Evolutionary conservation across 1,140 invertebrate species (phyloP), one percentile per base, ranked within the genome.

Genomic region (Samia ricini): DNA sequence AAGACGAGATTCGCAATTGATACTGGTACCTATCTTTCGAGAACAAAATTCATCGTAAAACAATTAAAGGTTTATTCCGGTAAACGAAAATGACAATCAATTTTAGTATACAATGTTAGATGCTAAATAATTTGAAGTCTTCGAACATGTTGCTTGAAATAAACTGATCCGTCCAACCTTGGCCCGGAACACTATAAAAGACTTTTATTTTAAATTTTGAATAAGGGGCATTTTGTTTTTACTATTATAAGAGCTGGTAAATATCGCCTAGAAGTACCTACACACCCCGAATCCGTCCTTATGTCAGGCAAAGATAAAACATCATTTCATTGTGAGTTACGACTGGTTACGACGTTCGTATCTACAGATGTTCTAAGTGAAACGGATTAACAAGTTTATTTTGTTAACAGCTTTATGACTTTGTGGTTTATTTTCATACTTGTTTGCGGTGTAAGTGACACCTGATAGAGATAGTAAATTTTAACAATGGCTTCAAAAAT

Each of bases 311-410:
- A 58, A 74, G 71, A 79, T 77, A 80, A 79, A 69, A 75, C 64
- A 61, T 75, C 78, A 88, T 75, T 76, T 79, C 77, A 78, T 73
- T 68, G 63, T 79, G 12, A 42, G 33, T 42, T 42, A 42, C 71
- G 56, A 55, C 55, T 59, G 21, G 54, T 65, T 65, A 61, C 24
- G 50, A 3, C 10, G 56, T 63, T n/a, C 51, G 59, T 49, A 21
- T 49, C 51, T 72, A 76, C 85, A 88, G 81, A 87, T 87, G 85
- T 85, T 85, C 71, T 74, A 79, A 65, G 66, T 42, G 42, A 61
- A 66, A 61, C 67, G 77, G 79, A 81, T 85, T 86, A 86, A 79
- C 81, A 64, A 71, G 83, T 85, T 88, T 88, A 85, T 86, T 88
- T 85, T 74, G 77, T 82, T 84, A 88, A 88, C 74, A 72, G 81